Evolutionary conservation across 2,888 invertebrate species (phyloP).

Genomic region (Drosophila demipolita): DNA sequence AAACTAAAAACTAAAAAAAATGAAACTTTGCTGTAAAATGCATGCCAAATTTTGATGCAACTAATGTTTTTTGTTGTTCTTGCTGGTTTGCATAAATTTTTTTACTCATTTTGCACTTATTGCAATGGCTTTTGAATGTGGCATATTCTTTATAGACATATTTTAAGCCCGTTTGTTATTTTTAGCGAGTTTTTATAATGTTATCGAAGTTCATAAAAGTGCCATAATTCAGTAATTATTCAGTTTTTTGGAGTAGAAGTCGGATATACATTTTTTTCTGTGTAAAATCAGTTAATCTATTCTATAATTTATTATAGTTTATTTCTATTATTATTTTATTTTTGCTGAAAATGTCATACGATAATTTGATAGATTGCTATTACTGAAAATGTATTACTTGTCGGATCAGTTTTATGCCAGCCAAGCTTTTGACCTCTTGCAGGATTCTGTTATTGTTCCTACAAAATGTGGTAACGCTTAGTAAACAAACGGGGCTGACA

Average conservation of each 20-base stretch:
- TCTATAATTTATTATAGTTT: not conserved
- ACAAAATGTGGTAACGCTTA: conserved; percentile 29
- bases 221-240: not conserved
- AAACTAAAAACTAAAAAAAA: conserved; percentile 16
- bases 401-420: not conserved
- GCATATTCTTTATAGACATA: conserved; percentile 4
- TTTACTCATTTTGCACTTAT: conserved; percentile 49
- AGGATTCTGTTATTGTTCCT: conserved; percentile 32
- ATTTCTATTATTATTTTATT: not conserved
- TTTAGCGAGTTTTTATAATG: not conserved
- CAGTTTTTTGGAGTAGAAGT: not conserved
- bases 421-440: conserved; percentile 20
- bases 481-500: conserved; percentile 1
- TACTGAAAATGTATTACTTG: not conserved
- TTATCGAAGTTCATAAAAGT: not conserved
- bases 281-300: not conserved
- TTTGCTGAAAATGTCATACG: not conserved
- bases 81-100: conserved; percentile 41
- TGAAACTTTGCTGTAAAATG: conserved; percentile 33
- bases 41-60: conserved; percentile 39
- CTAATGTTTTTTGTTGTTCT: conserved; percentile 20
- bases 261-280: not conserved
- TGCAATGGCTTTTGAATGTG: conserved; percentile 24
- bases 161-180: conserved; percentile 18
- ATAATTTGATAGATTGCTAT: not conserved